Evolutionary conservation across 2,888 invertebrate genomes (phyloP).

Genomic region (Colostygia pectinataria): DNA sequence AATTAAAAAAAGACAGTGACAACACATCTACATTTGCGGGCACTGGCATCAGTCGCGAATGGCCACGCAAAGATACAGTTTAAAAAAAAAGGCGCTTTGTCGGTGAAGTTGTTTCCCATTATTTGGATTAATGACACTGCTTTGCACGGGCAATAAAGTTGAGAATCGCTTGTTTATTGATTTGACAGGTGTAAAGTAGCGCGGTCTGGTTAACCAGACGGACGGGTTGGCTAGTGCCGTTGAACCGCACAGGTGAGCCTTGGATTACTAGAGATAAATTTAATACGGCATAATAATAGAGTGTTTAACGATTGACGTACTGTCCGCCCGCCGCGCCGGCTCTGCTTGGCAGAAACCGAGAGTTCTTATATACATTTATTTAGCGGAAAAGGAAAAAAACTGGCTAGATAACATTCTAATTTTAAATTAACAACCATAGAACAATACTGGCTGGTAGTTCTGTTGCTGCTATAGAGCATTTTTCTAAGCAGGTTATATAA

Average conservation of each 20-base stretch:
- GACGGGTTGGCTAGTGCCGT: constrained; percentile 75
- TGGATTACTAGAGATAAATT: constrained; percentile 77
- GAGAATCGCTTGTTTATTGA: constrained; percentile 55
- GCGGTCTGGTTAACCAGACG: constrained; percentile 70
- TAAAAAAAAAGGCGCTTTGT: constrained; percentile 70
- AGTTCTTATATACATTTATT: constrained; percentile 38
- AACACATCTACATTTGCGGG: constrained; percentile 44
- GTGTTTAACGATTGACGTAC: constrained; percentile 54
- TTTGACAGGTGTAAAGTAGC: constrained; percentile 67
- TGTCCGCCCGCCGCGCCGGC: constrained; percentile 18
- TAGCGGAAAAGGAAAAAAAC: constrained; percentile 37
- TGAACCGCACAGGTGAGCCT: constrained; percentile 78
- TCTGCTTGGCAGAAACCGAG: constrained; percentile 48
- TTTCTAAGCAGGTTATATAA: no score
- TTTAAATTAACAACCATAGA: constrained; percentile 10
- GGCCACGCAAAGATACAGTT: constrained; percentile 65
- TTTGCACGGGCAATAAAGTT: constrained; percentile 53
- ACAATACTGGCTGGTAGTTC: no score
- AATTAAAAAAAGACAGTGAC: constrained; percentile 40
- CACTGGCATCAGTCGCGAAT: constrained; percentile 64
- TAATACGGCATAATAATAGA: constrained; percentile 75
- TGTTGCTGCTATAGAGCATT: no score
- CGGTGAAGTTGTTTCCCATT: constrained; percentile 55
- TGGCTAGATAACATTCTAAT: constrained; percentile 22
- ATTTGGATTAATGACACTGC: constrained; percentile 44